Evolutionary conservation across 37 sponge, comb jelly and placozoan species (phyloP), one percentile per base, ranked within the genome.

Genomic region (Lycopodina hypogea): DNA sequence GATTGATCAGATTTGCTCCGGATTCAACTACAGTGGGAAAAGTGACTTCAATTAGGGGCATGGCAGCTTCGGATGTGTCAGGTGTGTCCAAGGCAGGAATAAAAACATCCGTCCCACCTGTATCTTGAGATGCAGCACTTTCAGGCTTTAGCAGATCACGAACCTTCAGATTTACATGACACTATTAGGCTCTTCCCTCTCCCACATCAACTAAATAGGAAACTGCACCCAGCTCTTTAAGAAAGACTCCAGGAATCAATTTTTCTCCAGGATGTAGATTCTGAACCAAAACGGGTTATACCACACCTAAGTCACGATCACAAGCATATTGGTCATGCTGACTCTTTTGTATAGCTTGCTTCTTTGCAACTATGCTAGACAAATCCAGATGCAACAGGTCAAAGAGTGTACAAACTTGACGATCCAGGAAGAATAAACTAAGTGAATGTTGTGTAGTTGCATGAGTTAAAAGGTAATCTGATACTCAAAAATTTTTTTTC

Each of bases 381-480:
- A 63, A 19, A 63, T 63, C 24, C 11, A 28, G 65, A 18, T 63
- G 65, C 9, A 63, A 28, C 29, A 63, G 24, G 11, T 18, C n/a
- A 9, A 63, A 21, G 11, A 19, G 65, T n/a, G 65, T 63, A 28
- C 65, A 28, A 21, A 63, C 28, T 63, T 63, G 28, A n/a, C 65
- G 17, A 9, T 63, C n/a, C n/a, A n/a, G n/a, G n/a, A n/a, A n/a
- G n/a, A n/a, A 11, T 24, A 28, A 63, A 63, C 28, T 11, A 11
- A 28, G 65, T 11, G 65, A 26, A 24, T 11, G n/a, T 24, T 63
- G 14, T 21, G 74, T 82, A 22, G 74, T 82, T 30, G 38, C 14
- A 72, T 82, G 82, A 26, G 82, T 74, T 29, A 68, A 74, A 34
- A 23, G 62, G 2, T 68, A 59, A 36, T 80, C 69, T 6, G 71